phyloP scores from a whole-genome alignment of 2,797 vertebrate genomes.

The Sebastes trivittatus region DNA sequence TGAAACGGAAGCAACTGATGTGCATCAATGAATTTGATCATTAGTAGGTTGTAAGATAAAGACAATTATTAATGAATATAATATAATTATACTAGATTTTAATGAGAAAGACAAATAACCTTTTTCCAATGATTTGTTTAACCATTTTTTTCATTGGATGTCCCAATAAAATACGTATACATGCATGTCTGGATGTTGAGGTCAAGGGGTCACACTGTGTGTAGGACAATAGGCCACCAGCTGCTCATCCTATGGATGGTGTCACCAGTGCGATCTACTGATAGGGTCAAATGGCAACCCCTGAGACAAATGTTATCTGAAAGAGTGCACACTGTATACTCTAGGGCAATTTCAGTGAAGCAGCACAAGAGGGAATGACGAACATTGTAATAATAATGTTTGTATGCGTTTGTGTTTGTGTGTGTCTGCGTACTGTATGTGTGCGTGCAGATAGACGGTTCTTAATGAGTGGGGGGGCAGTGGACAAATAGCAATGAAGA shows the following conservation, averaged over 20 bases:
- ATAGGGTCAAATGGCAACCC: constrained; percentile 55
- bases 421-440: constrained; percentile 8
- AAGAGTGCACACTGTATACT: constrained; percentile 76
- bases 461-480: constrained; percentile 13
- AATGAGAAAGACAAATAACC: neutral
- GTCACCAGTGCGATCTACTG: constrained; percentile 40
- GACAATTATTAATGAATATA: neutral
- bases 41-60: neutral
- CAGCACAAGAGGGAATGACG: constrained; percentile 40
- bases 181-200: constrained; percentile 1
- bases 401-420: constrained; percentile 8
- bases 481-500: constrained; percentile 32
- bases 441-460: constrained; percentile 31
- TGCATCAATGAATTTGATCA: constrained; percentile 34
- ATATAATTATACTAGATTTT: neutral
- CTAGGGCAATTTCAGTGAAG: constrained; percentile 44
- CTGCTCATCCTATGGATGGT: constrained; percentile 22
- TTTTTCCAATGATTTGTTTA: neutral
- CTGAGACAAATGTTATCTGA: constrained; percentile 79
- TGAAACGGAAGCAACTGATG: constrained; percentile 43
- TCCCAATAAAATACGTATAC: neutral
- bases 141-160: neutral
- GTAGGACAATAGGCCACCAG: constrained; percentile 47
- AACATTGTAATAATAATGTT: constrained; percentile 44
- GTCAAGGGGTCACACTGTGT: constrained; percentile 32